Percentiles rank a stretch among this genome's conserved stretches.
Evolutionary conservation across 2,888 invertebrate genomes (phyloP).

Genomic region (Zaprionus bogoriensis): DNA sequence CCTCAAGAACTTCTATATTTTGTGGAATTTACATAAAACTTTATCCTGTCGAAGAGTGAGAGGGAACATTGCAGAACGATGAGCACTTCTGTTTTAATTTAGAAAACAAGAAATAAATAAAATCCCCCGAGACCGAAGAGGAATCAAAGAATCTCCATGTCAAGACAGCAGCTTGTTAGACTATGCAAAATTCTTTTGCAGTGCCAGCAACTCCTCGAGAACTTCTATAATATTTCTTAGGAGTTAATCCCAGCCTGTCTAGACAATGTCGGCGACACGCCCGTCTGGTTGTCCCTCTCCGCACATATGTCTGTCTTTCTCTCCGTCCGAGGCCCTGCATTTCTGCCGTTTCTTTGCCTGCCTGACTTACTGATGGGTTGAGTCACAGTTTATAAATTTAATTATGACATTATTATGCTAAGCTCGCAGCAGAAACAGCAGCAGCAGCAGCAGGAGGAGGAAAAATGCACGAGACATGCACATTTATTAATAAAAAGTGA

Average conservation of each 20-base stretch:
- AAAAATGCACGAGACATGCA: conserved; percentile 23
- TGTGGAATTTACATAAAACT: too few species aligned
- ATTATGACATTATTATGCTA: conserved; percentile 77
- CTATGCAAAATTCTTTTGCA: background rate
- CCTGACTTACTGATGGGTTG: conserved; percentile 34
- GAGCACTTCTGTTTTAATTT: too few species aligned
- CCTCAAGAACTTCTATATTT: too few species aligned
- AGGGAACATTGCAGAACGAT: too few species aligned
- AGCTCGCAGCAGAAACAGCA: conserved; percentile 34
- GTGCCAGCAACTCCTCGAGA: background rate
- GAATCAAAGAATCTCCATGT: background rate
- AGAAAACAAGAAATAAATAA: background rate
- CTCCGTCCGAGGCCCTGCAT: background rate
- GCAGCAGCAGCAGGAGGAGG: conserved; percentile 1
- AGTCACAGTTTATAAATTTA: conserved; percentile 71
- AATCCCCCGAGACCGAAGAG: background rate
- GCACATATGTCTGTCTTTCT: conserved; percentile 1
- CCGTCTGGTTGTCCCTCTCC: background rate
- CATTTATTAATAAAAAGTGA: conserved; percentile 66
- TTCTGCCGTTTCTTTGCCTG: background rate
- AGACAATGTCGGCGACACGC: conserved; percentile 55
- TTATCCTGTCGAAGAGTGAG: too few species aligned
- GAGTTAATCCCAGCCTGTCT: conserved; percentile 52
- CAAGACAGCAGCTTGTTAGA: background rate
- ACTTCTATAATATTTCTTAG: background rate